Conservation (phyloP, 1,140 invertebrate species). For the Drosophila funebris region DNA sequence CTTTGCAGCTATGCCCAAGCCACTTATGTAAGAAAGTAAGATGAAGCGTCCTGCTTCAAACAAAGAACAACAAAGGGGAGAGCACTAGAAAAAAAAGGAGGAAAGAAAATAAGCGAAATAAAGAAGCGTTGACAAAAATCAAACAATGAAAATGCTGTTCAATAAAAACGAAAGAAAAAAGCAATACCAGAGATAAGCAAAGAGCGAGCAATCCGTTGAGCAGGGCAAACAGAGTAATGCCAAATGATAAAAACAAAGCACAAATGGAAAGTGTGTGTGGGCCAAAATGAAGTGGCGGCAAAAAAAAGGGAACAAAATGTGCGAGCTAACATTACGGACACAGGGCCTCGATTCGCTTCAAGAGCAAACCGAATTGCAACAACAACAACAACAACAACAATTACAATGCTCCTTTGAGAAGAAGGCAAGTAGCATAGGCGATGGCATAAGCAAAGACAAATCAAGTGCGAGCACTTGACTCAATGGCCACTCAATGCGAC, state of each 20-base stretch:
- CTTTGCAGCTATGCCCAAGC: background rate
- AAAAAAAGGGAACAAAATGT: constrained; percentile 54
- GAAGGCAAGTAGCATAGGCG: background rate
- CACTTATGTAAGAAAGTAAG: constrained; percentile 71
- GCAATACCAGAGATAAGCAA: constrained; percentile 28
- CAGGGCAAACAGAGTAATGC: constrained; percentile 48
- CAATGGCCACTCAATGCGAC: constrained; percentile 65
- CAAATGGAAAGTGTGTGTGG: constrained; percentile 22
- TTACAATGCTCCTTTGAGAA: background rate
- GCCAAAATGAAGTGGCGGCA: constrained; percentile 66
- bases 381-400: background rate
- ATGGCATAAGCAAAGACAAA: constrained; percentile 45
- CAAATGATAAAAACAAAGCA: constrained; percentile 60
- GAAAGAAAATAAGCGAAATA: constrained; percentile 32
- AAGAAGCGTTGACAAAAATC: constrained; percentile 75
- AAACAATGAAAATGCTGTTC: constrained; percentile 72
- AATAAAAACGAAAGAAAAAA: constrained; percentile 61
- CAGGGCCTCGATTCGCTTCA: background rate
- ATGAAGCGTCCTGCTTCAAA: constrained; percentile 39
- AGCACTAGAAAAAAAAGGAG: constrained; percentile 27
- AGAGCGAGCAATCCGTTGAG: constrained; percentile 22
- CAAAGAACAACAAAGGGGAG: constrained; percentile 43
- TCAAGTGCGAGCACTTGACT: constrained; percentile 68
- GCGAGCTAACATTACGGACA: constrained; percentile 61
- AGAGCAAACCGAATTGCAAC: constrained; percentile 38